Evolutionary conservation across 2,797 vertebrate genomes (phyloP).

Genomic region (Cyclopterus lumpus): DNA sequence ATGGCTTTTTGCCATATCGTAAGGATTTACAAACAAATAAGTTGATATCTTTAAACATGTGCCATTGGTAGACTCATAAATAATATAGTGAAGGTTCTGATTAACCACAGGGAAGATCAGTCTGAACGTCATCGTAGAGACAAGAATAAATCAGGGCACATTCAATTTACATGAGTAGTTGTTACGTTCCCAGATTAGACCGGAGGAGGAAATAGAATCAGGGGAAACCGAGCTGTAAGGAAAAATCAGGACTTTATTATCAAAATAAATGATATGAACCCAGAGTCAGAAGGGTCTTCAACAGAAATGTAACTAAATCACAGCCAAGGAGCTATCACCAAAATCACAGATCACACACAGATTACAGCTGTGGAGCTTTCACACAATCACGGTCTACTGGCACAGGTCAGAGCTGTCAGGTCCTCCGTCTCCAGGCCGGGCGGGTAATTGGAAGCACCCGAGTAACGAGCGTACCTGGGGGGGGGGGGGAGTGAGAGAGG

Average conservation of each 20-base stretch:
- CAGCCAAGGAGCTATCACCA: not conserved
- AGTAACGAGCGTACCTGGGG: not conserved
- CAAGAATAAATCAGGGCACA: not conserved
- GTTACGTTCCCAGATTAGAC: not conserved
- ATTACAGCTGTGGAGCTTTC: not conserved
- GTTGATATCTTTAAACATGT: not conserved
- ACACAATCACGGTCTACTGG: not conserved
- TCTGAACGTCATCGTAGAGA: not conserved
- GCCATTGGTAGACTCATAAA: not conserved
- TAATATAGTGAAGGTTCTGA: not conserved
- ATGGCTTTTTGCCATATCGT: not conserved
- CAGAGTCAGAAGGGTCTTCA: not conserved
- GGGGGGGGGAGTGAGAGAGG: no score
- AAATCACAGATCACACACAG: not conserved
- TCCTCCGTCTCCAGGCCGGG: not conserved
- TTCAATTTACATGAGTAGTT: not conserved
- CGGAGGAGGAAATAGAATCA: not conserved
- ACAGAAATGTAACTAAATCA: not conserved
- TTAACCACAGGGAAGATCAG: not conserved
- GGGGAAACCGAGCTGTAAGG: not conserved
- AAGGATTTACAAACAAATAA: not conserved
- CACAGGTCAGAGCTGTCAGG: not conserved
- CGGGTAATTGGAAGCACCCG: not conserved
- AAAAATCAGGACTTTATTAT: not conserved
- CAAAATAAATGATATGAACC: not conserved